These are phyloP conservation scores for Pyrrhosoma nymphula DNA, from an alignment of 2,888 invertebrate species.

Conservation along the genomic window DNA sequence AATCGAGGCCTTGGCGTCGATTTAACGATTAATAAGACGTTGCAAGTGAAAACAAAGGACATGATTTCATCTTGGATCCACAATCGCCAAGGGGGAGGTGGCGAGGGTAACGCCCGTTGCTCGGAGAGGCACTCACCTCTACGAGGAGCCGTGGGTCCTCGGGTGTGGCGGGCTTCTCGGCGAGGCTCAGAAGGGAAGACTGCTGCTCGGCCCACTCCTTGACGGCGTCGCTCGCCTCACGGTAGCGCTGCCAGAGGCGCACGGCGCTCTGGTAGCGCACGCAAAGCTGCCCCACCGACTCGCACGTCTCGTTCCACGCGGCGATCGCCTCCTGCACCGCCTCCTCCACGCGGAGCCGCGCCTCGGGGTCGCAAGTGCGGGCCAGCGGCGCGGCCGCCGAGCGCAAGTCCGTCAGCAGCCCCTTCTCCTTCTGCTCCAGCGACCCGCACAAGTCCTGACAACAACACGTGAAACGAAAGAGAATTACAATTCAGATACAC, in stretches of 20 bases:
- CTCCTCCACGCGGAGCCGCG: slow-evolving; percentile 86
- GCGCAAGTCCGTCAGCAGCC: slow-evolving; percentile 85
- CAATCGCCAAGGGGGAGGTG: too few relatives aligned
- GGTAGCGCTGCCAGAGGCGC: slow-evolving; percentile 89
- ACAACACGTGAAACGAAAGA: not conserved
- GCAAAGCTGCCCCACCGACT: slow-evolving; percentile 87
- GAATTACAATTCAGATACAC: too few relatives aligned
- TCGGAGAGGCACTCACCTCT: slow-evolving; percentile 82
- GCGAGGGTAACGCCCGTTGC: too few relatives aligned
- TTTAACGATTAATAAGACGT: too few relatives aligned
- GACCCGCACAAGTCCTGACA: slow-evolving; percentile 88
- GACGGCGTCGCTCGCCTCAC: slow-evolving; percentile 88
- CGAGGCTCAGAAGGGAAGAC: slow-evolving; percentile 73
- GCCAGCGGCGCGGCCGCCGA: slow-evolving; percentile 86
- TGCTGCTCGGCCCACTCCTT: slow-evolving; percentile 88
- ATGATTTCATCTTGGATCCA: too few relatives aligned
- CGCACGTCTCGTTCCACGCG: slow-evolving; percentile 90
- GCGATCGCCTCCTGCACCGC: slow-evolving; percentile 89
- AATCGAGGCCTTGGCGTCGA: too few relatives aligned
- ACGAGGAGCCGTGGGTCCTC: slow-evolving; percentile 86
- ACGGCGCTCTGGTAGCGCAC: slow-evolving; percentile 90
- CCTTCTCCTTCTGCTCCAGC: slow-evolving; percentile 85
- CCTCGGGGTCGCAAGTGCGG: slow-evolving; percentile 84
- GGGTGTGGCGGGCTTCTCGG: slow-evolving; percentile 78
- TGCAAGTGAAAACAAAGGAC: too few relatives aligned